Evolutionary conservation across 2,113 vertebrate species (phyloP).

Genomic region (Centropristis striata): DNA sequence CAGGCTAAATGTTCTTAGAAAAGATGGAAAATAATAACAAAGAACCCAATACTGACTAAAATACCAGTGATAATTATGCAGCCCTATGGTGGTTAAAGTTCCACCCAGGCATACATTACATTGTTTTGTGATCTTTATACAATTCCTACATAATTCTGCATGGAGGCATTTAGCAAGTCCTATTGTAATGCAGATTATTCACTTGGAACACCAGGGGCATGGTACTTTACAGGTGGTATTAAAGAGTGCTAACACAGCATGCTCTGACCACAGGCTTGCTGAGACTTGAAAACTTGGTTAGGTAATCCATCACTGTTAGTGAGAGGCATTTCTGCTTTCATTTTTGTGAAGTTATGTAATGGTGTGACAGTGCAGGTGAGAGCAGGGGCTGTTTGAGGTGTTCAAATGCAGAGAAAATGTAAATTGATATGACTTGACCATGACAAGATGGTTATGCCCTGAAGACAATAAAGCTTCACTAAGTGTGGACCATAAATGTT

Average conservation of each 20-base stretch:
- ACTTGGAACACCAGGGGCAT: neutral
- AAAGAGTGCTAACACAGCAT: conserved; percentile 40
- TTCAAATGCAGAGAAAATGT: neutral
- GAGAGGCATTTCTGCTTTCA: conserved; percentile 6
- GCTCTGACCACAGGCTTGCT: conserved; percentile 46
- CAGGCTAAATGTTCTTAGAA: neutral
- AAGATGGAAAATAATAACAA: neutral
- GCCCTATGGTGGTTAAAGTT: neutral
- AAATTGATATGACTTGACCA: neutral
- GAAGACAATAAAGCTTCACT: too few relatives aligned
- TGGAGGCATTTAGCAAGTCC: neutral
- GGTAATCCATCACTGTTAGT: conserved; percentile 19
- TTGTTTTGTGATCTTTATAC: neutral
- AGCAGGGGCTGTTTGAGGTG: neutral
- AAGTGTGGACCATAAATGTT: too few relatives aligned
- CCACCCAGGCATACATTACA: neutral
- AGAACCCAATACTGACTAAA: neutral
- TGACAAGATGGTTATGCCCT: neutral
- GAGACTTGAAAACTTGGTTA: conserved; percentile 33
- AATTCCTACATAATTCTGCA: neutral
- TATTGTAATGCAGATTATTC: neutral
- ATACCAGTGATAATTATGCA: neutral
- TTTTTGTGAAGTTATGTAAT: conserved; percentile 37
- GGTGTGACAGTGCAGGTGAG: neutral
- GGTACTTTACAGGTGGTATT: conserved; percentile 32